phyloP scores from a whole-genome alignment of 2,888 invertebrate genomes.

The Miltochrista miniata region DNA sequence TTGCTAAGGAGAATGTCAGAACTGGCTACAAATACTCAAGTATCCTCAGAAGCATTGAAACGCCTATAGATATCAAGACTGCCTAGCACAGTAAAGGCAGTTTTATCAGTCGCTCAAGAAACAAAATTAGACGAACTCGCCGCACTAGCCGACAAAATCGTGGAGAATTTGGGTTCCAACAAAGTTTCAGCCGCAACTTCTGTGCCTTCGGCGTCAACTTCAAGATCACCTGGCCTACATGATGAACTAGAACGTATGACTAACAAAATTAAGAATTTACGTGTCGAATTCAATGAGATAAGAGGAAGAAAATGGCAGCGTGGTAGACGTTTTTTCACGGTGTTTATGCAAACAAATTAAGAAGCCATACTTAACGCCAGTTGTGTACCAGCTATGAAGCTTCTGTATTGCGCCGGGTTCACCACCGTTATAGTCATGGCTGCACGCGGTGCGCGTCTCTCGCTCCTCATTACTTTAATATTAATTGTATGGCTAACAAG shows the following conservation, averaged over 20 bases:
- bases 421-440: too few relatives aligned
- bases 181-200: neutral
- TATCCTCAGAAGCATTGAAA: neutral
- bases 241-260: neutral
- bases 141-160: neutral
- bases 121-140: neutral
- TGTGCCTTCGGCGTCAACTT: neutral
- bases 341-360: too few relatives aligned
- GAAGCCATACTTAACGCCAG: too few relatives aligned
- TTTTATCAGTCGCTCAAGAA: neutral
- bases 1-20: neutral
- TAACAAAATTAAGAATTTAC: neutral
- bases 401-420: too few relatives aligned
- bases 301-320: neutral
- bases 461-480: too few relatives aligned
- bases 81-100: neutral
- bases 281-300: neutral
- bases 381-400: too few relatives aligned
- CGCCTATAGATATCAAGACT: neutral
- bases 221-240: neutral
- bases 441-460: too few relatives aligned
- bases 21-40: neutral
- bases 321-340: too few relatives aligned
- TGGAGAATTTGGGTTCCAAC: neutral
- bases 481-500: too few relatives aligned